Evolutionary conservation across 2,888 invertebrate genomes (phyloP), one percentile per base, ranked within the genome.

Genomic region (Balanococcus diminutus): DNA sequence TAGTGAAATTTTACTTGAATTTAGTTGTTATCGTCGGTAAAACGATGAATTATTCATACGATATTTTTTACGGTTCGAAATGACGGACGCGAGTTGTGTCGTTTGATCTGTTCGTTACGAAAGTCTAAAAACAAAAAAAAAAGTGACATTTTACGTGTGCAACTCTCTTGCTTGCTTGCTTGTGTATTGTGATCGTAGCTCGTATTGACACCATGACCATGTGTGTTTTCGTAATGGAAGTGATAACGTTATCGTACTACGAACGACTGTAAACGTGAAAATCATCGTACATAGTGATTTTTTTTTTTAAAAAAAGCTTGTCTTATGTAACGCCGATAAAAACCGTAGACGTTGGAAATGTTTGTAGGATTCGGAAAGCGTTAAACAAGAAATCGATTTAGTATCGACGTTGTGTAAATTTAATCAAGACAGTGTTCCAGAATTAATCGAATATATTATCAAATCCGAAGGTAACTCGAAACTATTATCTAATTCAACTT

Each of bases 341-440:
- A 22, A 56, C 4, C 36, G 8, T 22, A 22, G 9, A 56, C 56
- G 19, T 22, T 22, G 56, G 22, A 22, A 56, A 56, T 56, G 22
- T 56, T 79, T 82, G n/a, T 56, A 88, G 84, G 87, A 87, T 87
- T 89, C 89, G 72, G 89, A 89, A 9, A 88, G 89, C 56, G 88
- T 90, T 14, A 88, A 89, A 79, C 89, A 89, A 72, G 90, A 90
- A 81, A 89, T 91, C 36, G 90, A 91, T 88, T 88, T 90, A 75
- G 88, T 89, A 28, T 90, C 89, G 14, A 90, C 91, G 8, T 88
- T 91, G 56, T 89, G 89, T 46, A 89, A 88, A 72, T 90, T 90
- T 87, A 89, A 90, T 72, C 88, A 89, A 51, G 88, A 89, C n/a
- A 89, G 90, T 82, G 88, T 91, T 79, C 88, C 88, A 5, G 86